Conservation (phyloP, 2,113 vertebrate genomes). For the Entomyzon cyanotis region DNA sequence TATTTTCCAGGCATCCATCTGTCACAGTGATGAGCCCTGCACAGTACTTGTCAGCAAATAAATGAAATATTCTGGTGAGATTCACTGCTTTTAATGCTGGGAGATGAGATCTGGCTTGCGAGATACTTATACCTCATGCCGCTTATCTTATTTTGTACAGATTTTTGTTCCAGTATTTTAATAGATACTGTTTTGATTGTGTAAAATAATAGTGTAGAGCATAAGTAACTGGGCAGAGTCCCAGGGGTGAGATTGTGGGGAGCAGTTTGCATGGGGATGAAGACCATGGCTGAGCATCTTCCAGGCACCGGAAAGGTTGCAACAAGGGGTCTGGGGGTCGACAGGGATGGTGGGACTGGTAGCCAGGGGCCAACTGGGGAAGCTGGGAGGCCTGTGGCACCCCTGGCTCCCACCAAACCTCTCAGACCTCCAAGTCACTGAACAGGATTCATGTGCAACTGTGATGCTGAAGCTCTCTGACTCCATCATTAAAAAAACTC, state of each 20-base stretch:
- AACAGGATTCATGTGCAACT: not conserved
- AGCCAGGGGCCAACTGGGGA: not conserved
- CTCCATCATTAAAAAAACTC: not conserved
- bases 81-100: not conserved
- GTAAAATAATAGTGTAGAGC: not conserved
- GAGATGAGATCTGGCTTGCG: slow-evolving; percentile 9
- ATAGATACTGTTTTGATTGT: not conserved
- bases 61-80: slow-evolving; percentile 53
- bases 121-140: not conserved
- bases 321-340: rapidly evolving
- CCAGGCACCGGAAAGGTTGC: not conserved
- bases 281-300: not conserved
- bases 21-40: slow-evolving; percentile 38
- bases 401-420: rapidly evolving
- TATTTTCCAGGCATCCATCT: slow-evolving; percentile 61
- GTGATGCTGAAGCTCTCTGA: not conserved
- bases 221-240: not conserved
- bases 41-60: slow-evolving; percentile 63
- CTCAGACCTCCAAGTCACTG: not conserved
- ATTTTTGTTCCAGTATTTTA: slow-evolving; percentile 22
- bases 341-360: not conserved
- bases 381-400: not conserved
- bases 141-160: slow-evolving; percentile 18
- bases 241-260: not conserved
- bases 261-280: not conserved